Evolutionary conservation across 2,888 invertebrate genomes (phyloP), one percentile per base, ranked within the genome.

Genomic region (Thecophora atra): DNA sequence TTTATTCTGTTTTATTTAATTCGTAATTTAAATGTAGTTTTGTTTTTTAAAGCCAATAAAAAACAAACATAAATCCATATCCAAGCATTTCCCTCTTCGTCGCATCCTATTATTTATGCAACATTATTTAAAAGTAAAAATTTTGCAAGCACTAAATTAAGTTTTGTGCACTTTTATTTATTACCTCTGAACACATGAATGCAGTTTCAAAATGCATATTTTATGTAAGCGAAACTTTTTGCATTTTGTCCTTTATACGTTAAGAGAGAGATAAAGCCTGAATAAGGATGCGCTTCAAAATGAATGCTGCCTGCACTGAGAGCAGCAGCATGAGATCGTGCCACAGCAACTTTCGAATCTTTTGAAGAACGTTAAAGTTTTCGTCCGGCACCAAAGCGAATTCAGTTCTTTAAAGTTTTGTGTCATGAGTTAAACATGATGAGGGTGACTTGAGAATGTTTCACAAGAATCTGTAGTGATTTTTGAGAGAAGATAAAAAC

Each of bases 401-500:
- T 17, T n/a, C 21, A 1, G 15, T 47, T 2, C 7, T 15, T 8
- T 15, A 28, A 64, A 47, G 17, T 64, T 64, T 19, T 44, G 28
- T 17, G 26, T 58, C 28, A 11, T 11, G 15, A 47, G 28, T 58
- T 28, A 58, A 58, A 30, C 17, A 30, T 30, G 28, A 30, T 30
- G 64, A 26, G 24, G 44, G 47, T 24, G 24, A 11, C 44, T 24
- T 54, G 52, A 17, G n/a, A 5, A 11, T 11, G n/a, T 52, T 56
- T n/a, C 51, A 54, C 21, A 54, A 28, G 21, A 54, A 54, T 67
- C 8, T 37, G 11, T 37, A 67, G 54, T 13, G 30, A 67, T 67
- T 56, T 44, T 21, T 17, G 13, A 13, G 17, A n/a, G 21, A 54
- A 52, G 67, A 67, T 54, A 54, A 67, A 54, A 54, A 67, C 30